Base-by-base conservation (phyloP, 2,113 vertebrate genomes). In the Zeus faber region DNA sequence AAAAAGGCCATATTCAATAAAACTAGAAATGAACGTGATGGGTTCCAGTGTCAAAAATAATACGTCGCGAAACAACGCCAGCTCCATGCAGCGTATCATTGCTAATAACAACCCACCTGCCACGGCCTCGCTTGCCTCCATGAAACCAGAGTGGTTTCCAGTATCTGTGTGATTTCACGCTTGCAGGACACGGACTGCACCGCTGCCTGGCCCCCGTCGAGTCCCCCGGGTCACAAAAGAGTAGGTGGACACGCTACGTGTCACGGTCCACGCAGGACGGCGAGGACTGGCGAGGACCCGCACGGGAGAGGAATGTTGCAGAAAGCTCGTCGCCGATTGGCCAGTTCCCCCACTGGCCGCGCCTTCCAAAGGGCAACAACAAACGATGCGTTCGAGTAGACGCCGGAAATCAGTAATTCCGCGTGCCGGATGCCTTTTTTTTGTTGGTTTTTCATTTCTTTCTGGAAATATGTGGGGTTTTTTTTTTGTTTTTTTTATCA, bases 101-200 rank as follows among this genome's bases (percentile, higher is more conserved):
- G 5, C 14, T 49, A 18, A 65, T 44, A 29, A 13, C 5, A 58
- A 31, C 1, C n/a, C 74, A 87, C 84, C 84, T 82, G 80, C 73
- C 16, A n/a, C 39, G 1, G 71, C 69, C 45, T 77, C 77, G 65
- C 69, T 69, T 5, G 75, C 21, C 65, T 83, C 84, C 84, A 87
- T 87, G 40, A 33, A n/a, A n/a, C n/a, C n/a, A n/a, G n/a, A n/a
- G n/a, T n/a, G n/a, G n/a, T n/a, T n/a, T n/a, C 31, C 13, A 13
- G 13, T 33, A 13, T 33, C 13, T 33, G 9, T 33, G 31, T 33
- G 8, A 5, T 33, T 9, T n/a, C 18, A 35, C 0, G 26, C 50
- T 24, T 10, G 55, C 8, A 5, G 43, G 35, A 53, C 25, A 22
- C 17, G 22, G 43, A 14, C 1, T 56, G 22, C 17, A 16, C 24